Conservation (phyloP, 2,888 invertebrate genomes). For the Scaptomyza flava region DNA sequence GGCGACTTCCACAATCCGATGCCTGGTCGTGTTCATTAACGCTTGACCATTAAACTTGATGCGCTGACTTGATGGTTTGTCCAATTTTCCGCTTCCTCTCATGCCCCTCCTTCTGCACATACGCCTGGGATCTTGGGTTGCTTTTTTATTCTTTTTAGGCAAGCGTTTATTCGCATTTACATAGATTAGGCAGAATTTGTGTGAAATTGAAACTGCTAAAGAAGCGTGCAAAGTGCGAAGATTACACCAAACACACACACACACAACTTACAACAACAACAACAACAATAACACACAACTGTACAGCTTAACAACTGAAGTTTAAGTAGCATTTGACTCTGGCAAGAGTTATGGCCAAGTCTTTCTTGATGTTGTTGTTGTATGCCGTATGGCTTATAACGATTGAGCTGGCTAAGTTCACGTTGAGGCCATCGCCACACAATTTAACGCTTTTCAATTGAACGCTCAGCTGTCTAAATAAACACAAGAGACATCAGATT, state of each 20-base stretch:
- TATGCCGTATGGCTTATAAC: conserved; percentile 26
- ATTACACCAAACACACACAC: conserved; percentile 42
- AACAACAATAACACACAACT: neutral
- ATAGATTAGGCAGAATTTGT: conserved; percentile 80
- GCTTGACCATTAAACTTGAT: conserved; percentile 81
- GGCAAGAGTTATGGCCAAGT: conserved; percentile 5
- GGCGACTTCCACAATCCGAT: conserved; percentile 33
- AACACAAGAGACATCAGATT: conserved; percentile 8
- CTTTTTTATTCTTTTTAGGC: conserved; percentile 44
- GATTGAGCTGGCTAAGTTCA: conserved; percentile 30
- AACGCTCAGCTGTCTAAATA: conserved; percentile 39
- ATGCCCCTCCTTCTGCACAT: neutral
- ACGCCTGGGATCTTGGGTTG: too few relatives aligned
- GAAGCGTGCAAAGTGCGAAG: conserved; percentile 74
- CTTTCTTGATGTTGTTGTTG: conserved; percentile 9
- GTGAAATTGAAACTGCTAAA: conserved; percentile 77
- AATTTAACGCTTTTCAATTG: conserved; percentile 32
- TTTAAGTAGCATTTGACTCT: neutral
- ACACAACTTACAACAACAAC: conserved; percentile 5
- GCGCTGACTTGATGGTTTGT: conserved; percentile 54
- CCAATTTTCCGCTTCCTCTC: conserved; percentile 35
- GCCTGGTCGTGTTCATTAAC: conserved; percentile 82
- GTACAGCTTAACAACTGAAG: conserved; percentile 11
- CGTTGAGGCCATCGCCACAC: conserved; percentile 7
- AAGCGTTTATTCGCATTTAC: conserved; percentile 81